Evolutionary conservation across 1,140 invertebrate genomes (phyloP).

Genomic region (Macrobrachium rosenbergii): DNA sequence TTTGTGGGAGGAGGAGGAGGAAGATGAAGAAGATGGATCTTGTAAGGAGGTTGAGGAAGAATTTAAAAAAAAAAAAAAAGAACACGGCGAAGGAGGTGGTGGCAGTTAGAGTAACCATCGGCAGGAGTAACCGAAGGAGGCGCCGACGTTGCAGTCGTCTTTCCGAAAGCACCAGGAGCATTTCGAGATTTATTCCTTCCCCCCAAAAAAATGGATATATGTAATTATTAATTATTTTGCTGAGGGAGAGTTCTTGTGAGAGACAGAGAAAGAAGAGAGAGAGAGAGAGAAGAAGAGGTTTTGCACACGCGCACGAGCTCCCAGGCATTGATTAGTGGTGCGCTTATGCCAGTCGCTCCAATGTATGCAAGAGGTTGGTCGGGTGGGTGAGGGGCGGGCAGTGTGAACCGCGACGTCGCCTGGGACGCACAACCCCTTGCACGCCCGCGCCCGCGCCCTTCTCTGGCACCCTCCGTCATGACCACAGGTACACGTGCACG

Average conservation of each 20-base stretch:
- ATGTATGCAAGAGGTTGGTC: conserved; percentile 63
- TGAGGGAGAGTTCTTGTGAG: conserved; percentile 36
- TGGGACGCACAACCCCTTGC: conserved; percentile 46
- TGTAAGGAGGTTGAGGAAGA: conserved; percentile 46
- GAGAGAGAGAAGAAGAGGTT: conserved; percentile 15
- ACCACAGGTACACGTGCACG: conserved; percentile 60
- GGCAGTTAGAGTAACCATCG: background rate
- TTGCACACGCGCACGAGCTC: conserved; percentile 54
- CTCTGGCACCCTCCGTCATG: conserved; percentile 46
- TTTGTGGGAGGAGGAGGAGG: conserved; percentile 12
- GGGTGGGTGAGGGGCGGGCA: conserved; percentile 50
- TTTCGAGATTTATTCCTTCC: background rate
- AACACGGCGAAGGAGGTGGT: background rate
- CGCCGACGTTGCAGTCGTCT: background rate
- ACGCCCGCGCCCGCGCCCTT: conserved; percentile 45
- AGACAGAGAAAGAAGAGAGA: no score
- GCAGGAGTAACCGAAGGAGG: background rate
- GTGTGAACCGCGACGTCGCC: conserved; percentile 55
- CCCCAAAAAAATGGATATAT: background rate
- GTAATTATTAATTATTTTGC: conserved; percentile 63
- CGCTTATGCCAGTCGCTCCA: conserved; percentile 63
- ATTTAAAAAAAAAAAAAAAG: background rate
- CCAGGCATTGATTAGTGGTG: conserved; percentile 62
- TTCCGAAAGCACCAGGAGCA: background rate
- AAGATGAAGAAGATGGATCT: conserved; percentile 38